These are phyloP conservation scores for Catharus ustulatus DNA, from an alignment of 2,797 vertebrate genomes.

Conservation along the genomic window DNA sequence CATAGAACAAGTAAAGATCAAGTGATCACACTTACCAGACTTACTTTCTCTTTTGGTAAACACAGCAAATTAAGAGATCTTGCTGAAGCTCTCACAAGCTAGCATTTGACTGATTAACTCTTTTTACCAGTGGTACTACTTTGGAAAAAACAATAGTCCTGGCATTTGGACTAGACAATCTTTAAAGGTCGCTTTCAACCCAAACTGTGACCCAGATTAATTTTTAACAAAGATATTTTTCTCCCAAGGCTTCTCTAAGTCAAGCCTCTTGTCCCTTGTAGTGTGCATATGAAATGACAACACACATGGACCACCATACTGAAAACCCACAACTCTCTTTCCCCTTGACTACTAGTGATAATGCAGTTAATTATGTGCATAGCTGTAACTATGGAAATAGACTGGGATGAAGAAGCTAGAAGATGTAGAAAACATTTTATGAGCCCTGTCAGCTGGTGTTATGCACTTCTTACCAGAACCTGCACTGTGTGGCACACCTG, in stretches of 20 bases:
- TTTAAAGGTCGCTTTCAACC: neutral
- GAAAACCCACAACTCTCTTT: neutral
- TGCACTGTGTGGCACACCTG: neutral
- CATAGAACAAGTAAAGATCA: neutral
- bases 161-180: neutral
- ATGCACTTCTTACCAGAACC: neutral
- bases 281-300: neutral
- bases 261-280: neutral
- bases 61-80: neutral
- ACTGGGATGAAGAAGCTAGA: neutral
- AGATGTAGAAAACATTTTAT: neutral
- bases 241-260: neutral
- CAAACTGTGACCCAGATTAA: neutral
- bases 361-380: accelerated
- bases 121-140: neutral
- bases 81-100: neutral
- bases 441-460: neutral
- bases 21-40: neutral
- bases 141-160: neutral
- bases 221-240: neutral
- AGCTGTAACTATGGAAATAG: neutral
- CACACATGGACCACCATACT: neutral
- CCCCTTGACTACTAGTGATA: neutral
- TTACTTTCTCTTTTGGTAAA: neutral
- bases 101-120: neutral